Conservation (phyloP, 2,113 vertebrate genomes). For the cattle (Bos taurus) region DNA sequence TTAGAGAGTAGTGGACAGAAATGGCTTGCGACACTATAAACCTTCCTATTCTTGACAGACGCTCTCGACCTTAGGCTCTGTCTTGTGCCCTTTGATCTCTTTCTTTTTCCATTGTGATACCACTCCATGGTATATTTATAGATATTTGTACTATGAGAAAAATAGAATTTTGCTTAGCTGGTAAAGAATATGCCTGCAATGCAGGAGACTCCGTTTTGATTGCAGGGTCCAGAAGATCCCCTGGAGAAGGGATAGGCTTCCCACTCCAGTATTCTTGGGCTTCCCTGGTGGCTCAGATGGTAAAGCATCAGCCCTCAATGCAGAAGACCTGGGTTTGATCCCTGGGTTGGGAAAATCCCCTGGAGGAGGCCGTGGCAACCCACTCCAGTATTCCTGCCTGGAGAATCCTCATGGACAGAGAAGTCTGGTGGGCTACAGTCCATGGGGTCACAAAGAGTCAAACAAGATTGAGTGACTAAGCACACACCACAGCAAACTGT, state of each 20-base stretch:
- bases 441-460: background rate
- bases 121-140: background rate
- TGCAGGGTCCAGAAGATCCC: background rate
- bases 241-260: background rate
- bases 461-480: fast-evolving
- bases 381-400: background rate
- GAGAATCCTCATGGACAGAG: background rate
- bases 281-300: background rate
- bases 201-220: background rate
- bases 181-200: background rate
- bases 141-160: background rate
- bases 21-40: background rate
- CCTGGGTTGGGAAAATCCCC: background rate
- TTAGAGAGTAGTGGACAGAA: background rate
- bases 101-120: background rate
- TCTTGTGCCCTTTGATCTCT: background rate
- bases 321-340: background rate
- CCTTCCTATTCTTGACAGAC: background rate
- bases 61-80: background rate
- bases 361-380: background rate
- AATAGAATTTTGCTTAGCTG: background rate
- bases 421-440: background rate
- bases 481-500: background rate
- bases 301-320: background rate
- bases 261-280: background rate